These are phyloP conservation scores for Lomographa bimaculata DNA, from an alignment of 2,888 invertebrate species.

Conservation along the genomic window DNA sequence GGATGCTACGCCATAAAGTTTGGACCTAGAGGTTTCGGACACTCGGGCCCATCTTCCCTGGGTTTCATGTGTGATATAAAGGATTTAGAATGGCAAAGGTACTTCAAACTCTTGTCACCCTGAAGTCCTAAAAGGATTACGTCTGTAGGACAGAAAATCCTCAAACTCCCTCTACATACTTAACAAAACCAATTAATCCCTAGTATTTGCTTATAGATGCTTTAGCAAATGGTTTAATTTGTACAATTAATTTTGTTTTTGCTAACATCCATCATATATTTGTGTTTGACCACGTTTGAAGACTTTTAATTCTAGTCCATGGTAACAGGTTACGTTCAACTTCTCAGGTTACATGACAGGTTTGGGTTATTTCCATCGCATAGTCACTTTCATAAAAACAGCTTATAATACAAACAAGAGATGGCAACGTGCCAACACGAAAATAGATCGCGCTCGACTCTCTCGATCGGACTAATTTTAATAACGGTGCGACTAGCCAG, in stretches of 20 bases:
- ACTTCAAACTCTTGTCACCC: conserved; percentile 43
- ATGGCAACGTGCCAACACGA: conserved; percentile 75
- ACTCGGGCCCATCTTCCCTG: conserved; percentile 93
- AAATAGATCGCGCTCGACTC: conserved; percentile 77
- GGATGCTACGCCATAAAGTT: conserved; percentile 98
- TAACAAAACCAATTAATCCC: conserved; percentile 47
- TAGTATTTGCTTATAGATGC: conserved; percentile 63
- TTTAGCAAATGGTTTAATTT: conserved; percentile 54
- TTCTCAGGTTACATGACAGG: conserved; percentile 80
- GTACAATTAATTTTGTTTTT: conserved; percentile 19
- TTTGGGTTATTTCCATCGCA: conserved; percentile 81
- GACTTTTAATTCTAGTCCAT: conserved; percentile 16
- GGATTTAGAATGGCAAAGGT: conserved; percentile 91
- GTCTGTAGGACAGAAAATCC: conserved; percentile 51
- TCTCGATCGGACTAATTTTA: conserved; percentile 80
- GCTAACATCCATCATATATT: conserved; percentile 13
- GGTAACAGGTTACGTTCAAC: conserved; percentile 48
- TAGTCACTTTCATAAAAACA: conserved; percentile 83
- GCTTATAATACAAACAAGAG: conserved; percentile 83
- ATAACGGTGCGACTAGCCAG: conserved; percentile 64
- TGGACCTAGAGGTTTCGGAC: conserved; percentile 97
- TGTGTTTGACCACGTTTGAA: conserved; percentile 3
- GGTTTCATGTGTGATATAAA: conserved; percentile 93
- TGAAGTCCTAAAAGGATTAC: conserved; percentile 38
- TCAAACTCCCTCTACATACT: conserved; percentile 37